Evolutionary conservation across 2,113 vertebrate genomes (phyloP), one percentile per base, ranked within the genome.

Genomic region (Mesocricetus auratus): DNA sequence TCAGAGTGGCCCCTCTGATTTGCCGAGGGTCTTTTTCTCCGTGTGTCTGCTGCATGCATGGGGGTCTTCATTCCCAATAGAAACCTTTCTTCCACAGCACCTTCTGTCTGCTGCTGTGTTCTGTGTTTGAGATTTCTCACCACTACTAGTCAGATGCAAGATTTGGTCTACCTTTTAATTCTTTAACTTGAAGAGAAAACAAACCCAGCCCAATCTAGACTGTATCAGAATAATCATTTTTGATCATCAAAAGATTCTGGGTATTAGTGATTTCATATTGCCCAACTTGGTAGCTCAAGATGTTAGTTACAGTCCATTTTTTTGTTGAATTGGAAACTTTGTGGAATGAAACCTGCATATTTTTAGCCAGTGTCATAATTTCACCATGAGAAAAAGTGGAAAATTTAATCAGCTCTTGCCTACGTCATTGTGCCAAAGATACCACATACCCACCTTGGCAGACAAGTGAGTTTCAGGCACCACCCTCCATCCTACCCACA

Each of bases 171-270:
- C 24, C 36, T 29, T 83, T 83, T 42, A 29, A 62, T 42, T 83
- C n/a, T 83, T 62, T 62, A 62, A 62, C 22, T 62, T n/a, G 15
- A 39, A 42, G n/a, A 29, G 33, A 29, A 39, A 62, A 16, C 24
- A 83, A 83, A 62, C 13, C 53, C 13, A 60, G n/a, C 19, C 12
- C 36, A 15, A 60, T 8, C 53, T 39, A 26, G 36, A 24, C 6
- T 60, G 5, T 82, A 82, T 39, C 22, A 29, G n/a, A 17, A 39
- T 29, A 62, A 50, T 19, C 15, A 29, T 39, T 75, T 96, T 96
- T 93, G 74, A 93, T 4, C 56, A 53, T 92, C 74, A 31, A 75
- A 96, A 95, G 74, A 69, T 88, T 17, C 64, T 90, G 71, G 91
- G 79, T 77, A 83, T 68, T 58, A 86, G 3, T 56, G 90, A 58